Conservation (phyloP, 2,888 invertebrate genomes). For the Taphrorychus bicolor region DNA sequence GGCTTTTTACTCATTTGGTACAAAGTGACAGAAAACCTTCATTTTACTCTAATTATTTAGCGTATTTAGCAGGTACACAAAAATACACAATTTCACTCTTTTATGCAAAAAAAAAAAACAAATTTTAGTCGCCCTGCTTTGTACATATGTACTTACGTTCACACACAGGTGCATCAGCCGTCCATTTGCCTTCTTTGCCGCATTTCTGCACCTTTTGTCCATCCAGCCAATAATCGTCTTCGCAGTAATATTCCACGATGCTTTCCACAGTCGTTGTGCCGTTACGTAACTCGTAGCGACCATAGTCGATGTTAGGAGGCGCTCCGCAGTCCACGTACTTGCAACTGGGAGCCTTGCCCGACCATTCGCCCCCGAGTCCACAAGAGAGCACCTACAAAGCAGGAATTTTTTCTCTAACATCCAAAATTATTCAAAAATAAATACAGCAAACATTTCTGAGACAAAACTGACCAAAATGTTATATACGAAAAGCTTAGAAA, state of each 20-base stretch:
- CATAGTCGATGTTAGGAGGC: constrained; percentile 80
- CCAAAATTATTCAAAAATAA: too few relatives aligned
- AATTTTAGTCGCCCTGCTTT: too few relatives aligned
- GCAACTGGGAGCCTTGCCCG: constrained; percentile 79
- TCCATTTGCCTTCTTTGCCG: constrained; percentile 87
- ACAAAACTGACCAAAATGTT: too few relatives aligned
- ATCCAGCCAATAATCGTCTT: constrained; percentile 84
- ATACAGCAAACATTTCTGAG: too few relatives aligned
- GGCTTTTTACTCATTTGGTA: too few relatives aligned
- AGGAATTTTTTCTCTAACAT: not conserved
- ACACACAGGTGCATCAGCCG: constrained; percentile 83
- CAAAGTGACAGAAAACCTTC: too few relatives aligned
- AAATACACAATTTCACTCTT: too few relatives aligned
- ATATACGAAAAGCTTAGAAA: too few relatives aligned
- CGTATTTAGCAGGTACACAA: too few relatives aligned
- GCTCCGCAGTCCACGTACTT: constrained; percentile 88
- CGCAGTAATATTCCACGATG: constrained; percentile 79
- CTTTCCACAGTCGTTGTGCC: constrained; percentile 84
- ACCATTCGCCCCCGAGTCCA: constrained; percentile 87
- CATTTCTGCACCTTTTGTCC: constrained; percentile 74
- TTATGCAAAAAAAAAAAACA: too few relatives aligned
- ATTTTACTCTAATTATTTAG: too few relatives aligned
- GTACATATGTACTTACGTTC: constrained; percentile 82
- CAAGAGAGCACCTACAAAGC: constrained; percentile 75
- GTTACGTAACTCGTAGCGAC: constrained; percentile 74